Evolutionary conservation across 37 sponge, comb jelly and placozoan genomes (phyloP), one percentile per base, ranked within the genome.

Genomic region (Crambe crambe): DNA sequence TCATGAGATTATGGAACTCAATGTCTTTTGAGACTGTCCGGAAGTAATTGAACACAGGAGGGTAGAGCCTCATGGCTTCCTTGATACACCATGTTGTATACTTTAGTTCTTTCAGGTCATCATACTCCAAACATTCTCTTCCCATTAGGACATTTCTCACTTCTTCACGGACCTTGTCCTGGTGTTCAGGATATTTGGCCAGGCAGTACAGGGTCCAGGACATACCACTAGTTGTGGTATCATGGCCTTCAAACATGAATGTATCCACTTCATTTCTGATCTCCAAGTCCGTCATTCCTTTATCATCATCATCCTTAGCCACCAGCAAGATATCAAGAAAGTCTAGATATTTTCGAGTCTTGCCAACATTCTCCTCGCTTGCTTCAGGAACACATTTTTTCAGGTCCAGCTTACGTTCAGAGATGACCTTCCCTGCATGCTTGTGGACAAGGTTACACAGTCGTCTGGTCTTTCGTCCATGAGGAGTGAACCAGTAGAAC

Each of bases 41-140:
- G 40, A 60, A 66, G 0, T 86, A 47, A 3, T 42, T 31, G 26
- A 80, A 81, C 3, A 95, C 92, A 44, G 96, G 92, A 57, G 96
- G 91, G 57, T 87, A 88, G 8, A 93, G 61, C 25, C 95, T 82
- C 95, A 94, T 84, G 26, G 89, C 85, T 58, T 94, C 95, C 78
- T 91, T 91, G 72, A 94, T 94, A 43, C 89, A 87, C 86, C 83
- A 83, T 12, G 83, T 63, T 32, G 89, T 94, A 73, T 87, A 85
- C 43, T n/a, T n/a, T n/a, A n/a, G n/a, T n/a, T n/a, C n/a, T n/a
- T n/a, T n/a, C n/a, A n/a, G n/a, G n/a, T n/a, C n/a, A n/a, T n/a
- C n/a, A n/a, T n/a, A n/a, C n/a, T n/a, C n/a, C n/a, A n/a, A n/a
- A n/a, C n/a, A n/a, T n/a, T n/a, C n/a, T n/a, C n/a, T n/a, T n/a